phyloP scores from a whole-genome alignment of 2,797 vertebrate species.

The Erpetoichthys calabaricus region DNA sequence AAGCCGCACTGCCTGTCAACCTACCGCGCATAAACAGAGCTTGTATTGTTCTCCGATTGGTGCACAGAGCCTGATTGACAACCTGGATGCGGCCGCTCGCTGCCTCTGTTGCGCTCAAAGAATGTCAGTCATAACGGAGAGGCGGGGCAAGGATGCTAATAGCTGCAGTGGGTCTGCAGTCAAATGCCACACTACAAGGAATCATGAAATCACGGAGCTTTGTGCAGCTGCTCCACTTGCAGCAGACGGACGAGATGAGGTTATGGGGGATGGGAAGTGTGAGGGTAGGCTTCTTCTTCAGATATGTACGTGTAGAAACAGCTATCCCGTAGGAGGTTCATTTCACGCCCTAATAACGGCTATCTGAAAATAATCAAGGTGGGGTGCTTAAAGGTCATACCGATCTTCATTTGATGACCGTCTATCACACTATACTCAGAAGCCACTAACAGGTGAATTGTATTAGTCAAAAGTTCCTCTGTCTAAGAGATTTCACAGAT shows the following conservation, averaged over 20 bases:
- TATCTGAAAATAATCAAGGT: too few relatives aligned
- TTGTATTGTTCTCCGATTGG: slow-evolving; percentile 28
- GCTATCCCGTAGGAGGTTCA: too few relatives aligned
- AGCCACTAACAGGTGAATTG: too few relatives aligned
- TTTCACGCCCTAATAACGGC: too few relatives aligned
- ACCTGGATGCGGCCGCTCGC: slow-evolving; percentile 32
- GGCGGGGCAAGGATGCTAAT: slow-evolving; percentile 5
- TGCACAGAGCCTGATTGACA: slow-evolving; percentile 24
- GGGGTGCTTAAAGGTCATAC: too few relatives aligned
- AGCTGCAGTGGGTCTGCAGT: slow-evolving; percentile 19
- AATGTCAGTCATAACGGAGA: slow-evolving; percentile 5
- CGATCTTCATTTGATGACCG: too few relatives aligned
- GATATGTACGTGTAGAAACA: not conserved
- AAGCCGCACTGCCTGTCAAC: slow-evolving; percentile 38
- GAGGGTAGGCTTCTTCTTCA: slow-evolving; percentile 13
- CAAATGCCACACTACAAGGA: not conserved
- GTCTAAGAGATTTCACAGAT: too few relatives aligned
- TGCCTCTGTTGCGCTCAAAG: slow-evolving; percentile 23
- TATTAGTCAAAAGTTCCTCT: too few relatives aligned
- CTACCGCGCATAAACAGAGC: slow-evolving; percentile 30
- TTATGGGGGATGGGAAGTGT: slow-evolving; percentile 31
- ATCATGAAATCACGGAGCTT: too few relatives aligned
- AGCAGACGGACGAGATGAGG: slow-evolving; percentile 9
- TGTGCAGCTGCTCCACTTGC: too few relatives aligned
- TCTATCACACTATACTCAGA: too few relatives aligned